Conservation (phyloP, 2,888 invertebrate genomes). For the Disparrhopalites patrizii region DNA sequence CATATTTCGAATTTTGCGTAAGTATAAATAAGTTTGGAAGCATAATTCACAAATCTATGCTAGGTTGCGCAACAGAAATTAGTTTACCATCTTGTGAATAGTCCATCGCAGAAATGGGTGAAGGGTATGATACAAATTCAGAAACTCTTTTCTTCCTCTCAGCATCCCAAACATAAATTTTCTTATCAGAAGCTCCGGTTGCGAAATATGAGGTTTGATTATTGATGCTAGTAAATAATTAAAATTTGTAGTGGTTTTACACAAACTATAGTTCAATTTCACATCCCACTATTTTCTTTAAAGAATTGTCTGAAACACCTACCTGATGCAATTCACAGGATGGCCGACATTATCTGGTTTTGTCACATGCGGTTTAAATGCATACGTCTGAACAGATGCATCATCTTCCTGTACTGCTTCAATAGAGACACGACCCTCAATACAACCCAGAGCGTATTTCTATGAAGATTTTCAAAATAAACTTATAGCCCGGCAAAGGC, state of each 20-base stretch:
- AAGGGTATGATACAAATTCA: constrained; percentile 21
- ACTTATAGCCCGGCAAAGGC: too few species aligned
- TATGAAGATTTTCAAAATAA: constrained; percentile 47
- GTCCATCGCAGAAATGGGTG: constrained; percentile 33
- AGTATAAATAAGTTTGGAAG: too few species aligned
- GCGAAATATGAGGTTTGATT: constrained; percentile 23
- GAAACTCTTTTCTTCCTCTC: constrained; percentile 20
- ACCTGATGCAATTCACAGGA: constrained; percentile 90
- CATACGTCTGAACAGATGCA: constrained; percentile 61
- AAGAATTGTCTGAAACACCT: too few species aligned
- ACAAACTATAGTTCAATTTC: too few species aligned
- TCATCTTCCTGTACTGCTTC: constrained; percentile 59
- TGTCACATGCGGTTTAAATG: constrained; percentile 94
- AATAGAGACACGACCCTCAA: constrained; percentile 95
- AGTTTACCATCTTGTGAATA: constrained; percentile 21
- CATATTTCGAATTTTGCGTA: background rate
- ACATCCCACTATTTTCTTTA: too few species aligned
- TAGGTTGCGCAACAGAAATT: background rate
- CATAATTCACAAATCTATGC: background rate
- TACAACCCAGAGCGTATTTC: constrained; percentile 95
- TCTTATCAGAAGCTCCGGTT: constrained; percentile 37
- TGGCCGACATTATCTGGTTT: constrained; percentile 89
- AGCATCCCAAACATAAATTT: constrained; percentile 35
- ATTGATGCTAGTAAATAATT: constrained; percentile 14
- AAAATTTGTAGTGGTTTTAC: too few species aligned